Conservation (phyloP, 2,113 vertebrate genomes). For the Egretta garzetta region DNA sequence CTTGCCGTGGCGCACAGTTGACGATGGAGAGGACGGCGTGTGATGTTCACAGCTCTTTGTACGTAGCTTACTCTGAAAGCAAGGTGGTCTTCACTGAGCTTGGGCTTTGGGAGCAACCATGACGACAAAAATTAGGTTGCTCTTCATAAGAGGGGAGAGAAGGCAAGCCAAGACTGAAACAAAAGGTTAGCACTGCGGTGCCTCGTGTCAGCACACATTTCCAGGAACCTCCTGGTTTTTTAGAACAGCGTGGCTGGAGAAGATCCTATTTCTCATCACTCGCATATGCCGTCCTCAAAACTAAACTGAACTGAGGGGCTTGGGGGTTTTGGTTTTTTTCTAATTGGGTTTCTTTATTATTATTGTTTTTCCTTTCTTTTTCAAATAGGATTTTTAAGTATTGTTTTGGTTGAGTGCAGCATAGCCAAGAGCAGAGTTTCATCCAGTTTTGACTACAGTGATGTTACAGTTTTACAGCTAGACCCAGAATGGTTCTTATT, state of each 20-base stretch:
- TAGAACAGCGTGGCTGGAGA: background rate
- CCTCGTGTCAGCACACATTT: background rate
- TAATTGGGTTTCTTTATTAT: background rate
- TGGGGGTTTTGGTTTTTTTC: background rate
- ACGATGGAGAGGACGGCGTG: rapidly evolving
- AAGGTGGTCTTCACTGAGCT: background rate
- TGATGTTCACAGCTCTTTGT: rapidly evolving
- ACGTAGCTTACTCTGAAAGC: background rate
- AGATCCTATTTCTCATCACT: conserved; percentile 11
- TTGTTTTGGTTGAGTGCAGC: background rate
- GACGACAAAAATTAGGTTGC: background rate
- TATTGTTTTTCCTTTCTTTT: conserved; percentile 6
- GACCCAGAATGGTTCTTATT: rapidly evolving
- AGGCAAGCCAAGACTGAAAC: background rate
- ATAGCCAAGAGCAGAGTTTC: background rate
- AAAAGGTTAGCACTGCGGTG: background rate
- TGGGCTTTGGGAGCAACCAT: rapidly evolving
- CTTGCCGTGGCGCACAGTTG: background rate
- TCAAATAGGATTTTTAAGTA: background rate
- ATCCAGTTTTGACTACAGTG: background rate
- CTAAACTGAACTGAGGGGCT: background rate
- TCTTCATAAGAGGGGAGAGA: rapidly evolving
- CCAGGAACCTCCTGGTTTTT: conserved; percentile 1
- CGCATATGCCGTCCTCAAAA: background rate
- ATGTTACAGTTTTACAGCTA: background rate